phyloP scores from a whole-genome alignment of 2,888 invertebrate species.

The Tenthredo mesomela region DNA sequence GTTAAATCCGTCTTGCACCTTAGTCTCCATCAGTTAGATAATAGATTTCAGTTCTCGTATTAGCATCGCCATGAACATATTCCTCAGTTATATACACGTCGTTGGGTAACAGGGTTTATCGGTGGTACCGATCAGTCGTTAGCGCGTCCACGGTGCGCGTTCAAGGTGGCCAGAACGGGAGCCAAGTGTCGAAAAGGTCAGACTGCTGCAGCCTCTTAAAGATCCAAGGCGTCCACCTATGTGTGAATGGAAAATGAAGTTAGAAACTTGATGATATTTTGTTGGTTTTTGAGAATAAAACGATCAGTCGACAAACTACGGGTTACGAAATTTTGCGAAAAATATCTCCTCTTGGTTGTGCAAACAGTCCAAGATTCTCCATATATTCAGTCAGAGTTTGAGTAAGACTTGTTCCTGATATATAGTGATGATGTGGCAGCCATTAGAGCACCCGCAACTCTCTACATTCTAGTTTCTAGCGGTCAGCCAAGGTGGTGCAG shows the following conservation, averaged over 20 bases:
- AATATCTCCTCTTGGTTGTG: not conserved
- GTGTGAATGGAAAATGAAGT: not conserved
- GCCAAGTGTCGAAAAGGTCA: constrained; percentile 37
- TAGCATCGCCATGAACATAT: constrained; percentile 63
- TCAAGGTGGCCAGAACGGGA: constrained; percentile 57
- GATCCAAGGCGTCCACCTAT: not conserved
- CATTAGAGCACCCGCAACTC: constrained; percentile 46
- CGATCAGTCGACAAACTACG: not conserved
- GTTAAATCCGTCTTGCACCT: not conserved
- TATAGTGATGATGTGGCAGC: constrained; percentile 50
- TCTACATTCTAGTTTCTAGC: constrained; percentile 15
- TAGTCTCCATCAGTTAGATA: not conserved
- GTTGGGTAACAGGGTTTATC: constrained; percentile 71
- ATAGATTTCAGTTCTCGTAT: constrained; percentile 21
- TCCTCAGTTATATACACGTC: constrained; percentile 69
- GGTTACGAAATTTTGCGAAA: not conserved
- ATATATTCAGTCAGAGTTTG: constrained; percentile 2
- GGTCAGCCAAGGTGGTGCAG: constrained; percentile 18
- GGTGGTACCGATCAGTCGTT: constrained; percentile 69
- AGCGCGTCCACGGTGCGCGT: constrained; percentile 64
- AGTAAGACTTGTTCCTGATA: constrained; percentile 20
- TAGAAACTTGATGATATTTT: not conserved
- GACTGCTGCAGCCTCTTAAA: not conserved
- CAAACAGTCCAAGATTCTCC: constrained; percentile 8
- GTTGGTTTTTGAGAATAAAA: not conserved